Evolutionary conservation across 2,113 vertebrate species (phyloP).

Genomic region (Gavialis gangeticus): DNA sequence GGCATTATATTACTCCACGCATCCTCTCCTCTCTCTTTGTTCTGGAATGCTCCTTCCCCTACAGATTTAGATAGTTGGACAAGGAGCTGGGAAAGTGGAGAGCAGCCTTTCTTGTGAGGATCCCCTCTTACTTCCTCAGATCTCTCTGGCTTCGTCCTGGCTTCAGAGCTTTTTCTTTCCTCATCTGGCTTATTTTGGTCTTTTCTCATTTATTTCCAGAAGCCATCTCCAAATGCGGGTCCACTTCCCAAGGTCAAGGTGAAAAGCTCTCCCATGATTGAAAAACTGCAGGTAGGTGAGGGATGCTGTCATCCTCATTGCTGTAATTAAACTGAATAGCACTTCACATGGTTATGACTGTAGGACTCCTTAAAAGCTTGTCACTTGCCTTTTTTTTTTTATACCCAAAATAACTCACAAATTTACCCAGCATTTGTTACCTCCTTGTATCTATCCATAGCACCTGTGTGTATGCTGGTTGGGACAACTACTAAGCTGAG

Average conservation of each 20-base stretch:
- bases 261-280: constrained; percentile 86
- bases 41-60: neutral
- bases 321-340: neutral
- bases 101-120: neutral
- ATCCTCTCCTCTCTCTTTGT: neutral
- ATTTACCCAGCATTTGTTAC: neutral
- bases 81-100: neutral
- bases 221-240: constrained; percentile 64
- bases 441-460: fast-evolving
- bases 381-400: fast-evolving
- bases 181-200: neutral
- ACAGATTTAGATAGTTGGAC: neutral
- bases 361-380: fast-evolving
- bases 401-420: neutral
- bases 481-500: neutral
- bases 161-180: neutral
- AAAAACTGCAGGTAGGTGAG: constrained; percentile 84
- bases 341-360: neutral
- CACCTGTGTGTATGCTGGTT: neutral
- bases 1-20: neutral
- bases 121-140: neutral
- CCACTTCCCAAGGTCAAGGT: constrained; percentile 78
- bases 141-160: neutral
- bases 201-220: constrained; percentile 69
- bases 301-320: neutral